phyloP scores from a whole-genome alignment of 2,888 invertebrate genomes.

The Ectemnius cavifrons region DNA sequence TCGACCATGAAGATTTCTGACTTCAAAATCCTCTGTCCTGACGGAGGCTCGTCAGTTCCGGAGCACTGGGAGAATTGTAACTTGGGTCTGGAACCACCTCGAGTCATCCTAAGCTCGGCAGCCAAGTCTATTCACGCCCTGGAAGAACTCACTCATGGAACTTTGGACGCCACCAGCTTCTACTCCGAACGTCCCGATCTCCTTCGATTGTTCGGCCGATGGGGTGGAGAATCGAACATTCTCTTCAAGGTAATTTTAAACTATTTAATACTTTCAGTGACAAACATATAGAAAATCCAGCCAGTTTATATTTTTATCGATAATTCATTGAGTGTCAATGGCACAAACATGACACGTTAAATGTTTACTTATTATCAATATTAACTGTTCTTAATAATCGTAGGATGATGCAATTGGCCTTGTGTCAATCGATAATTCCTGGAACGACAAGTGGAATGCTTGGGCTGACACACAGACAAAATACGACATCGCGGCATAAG shows the following conservation, averaged over 20 bases:
- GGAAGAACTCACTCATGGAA: constrained; percentile 84
- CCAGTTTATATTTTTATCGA: neutral
- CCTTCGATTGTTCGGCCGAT: constrained; percentile 84
- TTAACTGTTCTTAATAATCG: constrained; percentile 34
- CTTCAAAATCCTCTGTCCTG: constrained; percentile 83
- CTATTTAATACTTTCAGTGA: neutral
- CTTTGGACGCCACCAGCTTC: constrained; percentile 81
- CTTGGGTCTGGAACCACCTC: constrained; percentile 82
- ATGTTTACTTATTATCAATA: too few species aligned
- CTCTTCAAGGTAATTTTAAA: constrained; percentile 79
- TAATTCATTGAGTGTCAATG: too few species aligned
- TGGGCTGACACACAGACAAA: constrained; percentile 61
- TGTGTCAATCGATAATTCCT: constrained; percentile 71
- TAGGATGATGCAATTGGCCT: constrained; percentile 79
- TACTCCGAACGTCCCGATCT: constrained; percentile 81
- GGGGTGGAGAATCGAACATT: constrained; percentile 79
- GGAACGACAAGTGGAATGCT: constrained; percentile 62
- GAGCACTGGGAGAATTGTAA: constrained; percentile 81
- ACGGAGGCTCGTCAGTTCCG: constrained; percentile 81
- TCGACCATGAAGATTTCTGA: constrained; percentile 77
- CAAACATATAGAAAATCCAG: neutral
- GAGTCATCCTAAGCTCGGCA: constrained; percentile 78
- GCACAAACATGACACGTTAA: too few species aligned
- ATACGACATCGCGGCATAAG: constrained; percentile 29
- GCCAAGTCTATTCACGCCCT: constrained; percentile 79